Percentiles rank a stretch among this genome's conserved stretches.
phyloP scores from a whole-genome alignment of 2,113 vertebrate genomes.

The Chloropsis cyanopogon region DNA sequence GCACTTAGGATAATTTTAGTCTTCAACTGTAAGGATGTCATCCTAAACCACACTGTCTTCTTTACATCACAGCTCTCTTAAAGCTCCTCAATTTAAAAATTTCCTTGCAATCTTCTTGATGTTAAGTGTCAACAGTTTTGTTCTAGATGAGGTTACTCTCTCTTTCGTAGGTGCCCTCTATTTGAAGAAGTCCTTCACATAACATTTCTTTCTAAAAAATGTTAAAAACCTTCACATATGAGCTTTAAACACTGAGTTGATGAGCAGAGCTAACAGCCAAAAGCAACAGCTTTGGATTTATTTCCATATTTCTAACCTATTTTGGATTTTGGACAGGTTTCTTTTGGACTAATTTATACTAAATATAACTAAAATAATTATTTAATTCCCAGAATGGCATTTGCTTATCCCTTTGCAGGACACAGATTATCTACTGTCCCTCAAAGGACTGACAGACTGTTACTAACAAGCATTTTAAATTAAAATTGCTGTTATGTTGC shows the following conservation, averaged over 20 bases:
- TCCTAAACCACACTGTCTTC: neutral
- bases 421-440: conserved; percentile 44
- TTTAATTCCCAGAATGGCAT: neutral
- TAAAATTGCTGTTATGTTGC: conserved; percentile 42
- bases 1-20: neutral
- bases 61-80: neutral
- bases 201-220: conserved; percentile 2
- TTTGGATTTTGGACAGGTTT: conserved; percentile 19
- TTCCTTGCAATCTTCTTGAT: neutral
- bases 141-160: neutral
- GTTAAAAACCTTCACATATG: neutral
- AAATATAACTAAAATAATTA: conserved; percentile 72
- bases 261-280: conserved; percentile 27
- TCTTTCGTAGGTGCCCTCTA: neutral
- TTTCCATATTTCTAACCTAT: conserved; percentile 16
- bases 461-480: conserved; percentile 63
- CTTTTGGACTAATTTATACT: conserved; percentile 55
- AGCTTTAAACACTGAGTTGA: neutral
- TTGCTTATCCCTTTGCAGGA: conserved; percentile 48
- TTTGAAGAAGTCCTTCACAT: neutral
- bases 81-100: neutral
- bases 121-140: neutral
- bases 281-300: neutral
- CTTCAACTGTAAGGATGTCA: neutral
- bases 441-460: conserved; percentile 21